Conservation (phyloP, 2,113 vertebrate genomes). For the Onychostruthus taczanowskii region DNA sequence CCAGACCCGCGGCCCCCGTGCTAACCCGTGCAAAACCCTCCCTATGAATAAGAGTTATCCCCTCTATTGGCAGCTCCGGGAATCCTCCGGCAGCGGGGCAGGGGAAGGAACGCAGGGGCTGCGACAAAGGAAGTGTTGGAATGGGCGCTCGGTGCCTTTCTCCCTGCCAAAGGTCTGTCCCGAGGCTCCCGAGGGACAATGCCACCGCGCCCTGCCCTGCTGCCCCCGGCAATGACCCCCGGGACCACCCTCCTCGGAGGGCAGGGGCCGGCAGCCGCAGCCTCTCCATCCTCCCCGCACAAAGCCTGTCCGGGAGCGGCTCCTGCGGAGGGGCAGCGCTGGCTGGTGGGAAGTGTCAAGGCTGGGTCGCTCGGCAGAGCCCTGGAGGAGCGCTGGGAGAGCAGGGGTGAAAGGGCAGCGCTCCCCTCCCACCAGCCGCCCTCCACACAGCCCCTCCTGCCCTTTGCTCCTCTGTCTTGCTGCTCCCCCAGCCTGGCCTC, state of each 20-base stretch:
- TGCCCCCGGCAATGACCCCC: conserved; percentile 9
- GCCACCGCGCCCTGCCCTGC: accelerated
- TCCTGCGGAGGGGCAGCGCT: background rate
- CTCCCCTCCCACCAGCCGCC: background rate
- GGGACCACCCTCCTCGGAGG: conserved; percentile 26
- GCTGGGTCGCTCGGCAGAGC: accelerated
- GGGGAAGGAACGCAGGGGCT: too few species aligned
- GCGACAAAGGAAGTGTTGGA: accelerated
- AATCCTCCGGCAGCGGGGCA: background rate
- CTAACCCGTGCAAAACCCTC: background rate
- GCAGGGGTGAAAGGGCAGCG: conserved; percentile 21
- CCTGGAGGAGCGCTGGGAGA: background rate
- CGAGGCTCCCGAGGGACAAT: background rate
- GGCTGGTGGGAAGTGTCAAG: conserved; percentile 7
- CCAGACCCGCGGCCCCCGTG: background rate
- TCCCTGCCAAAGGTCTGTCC: background rate
- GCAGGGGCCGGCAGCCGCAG: background rate
- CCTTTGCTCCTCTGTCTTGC: background rate
- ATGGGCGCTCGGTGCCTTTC: background rate
- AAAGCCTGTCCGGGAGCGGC: background rate
- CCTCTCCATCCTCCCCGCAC: conserved; percentile 34
- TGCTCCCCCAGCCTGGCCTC: background rate
- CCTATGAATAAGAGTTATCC: background rate
- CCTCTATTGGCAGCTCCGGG: accelerated
- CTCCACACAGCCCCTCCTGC: background rate